Evolutionary conservation across 2,113 vertebrate species (phyloP), one percentile per base, ranked within the genome.

Genomic region (Agapornis roseicollis): DNA sequence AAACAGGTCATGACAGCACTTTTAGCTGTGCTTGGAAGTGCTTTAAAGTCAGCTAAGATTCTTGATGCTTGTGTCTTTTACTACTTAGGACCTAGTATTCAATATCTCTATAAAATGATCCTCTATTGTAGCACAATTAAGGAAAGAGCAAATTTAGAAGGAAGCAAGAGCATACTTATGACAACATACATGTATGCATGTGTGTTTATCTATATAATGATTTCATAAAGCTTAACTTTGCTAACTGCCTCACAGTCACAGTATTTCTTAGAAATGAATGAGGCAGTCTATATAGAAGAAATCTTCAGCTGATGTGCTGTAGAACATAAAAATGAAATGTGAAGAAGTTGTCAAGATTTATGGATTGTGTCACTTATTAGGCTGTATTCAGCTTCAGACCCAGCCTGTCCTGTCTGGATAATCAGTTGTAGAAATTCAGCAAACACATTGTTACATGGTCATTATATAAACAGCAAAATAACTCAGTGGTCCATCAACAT

Each of bases 221-320:
- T 65, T 77, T 89, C 29, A 80, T 85, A 47, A 79, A 89, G 46
- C 76, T 66, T 82, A 85, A 90, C 65, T 44, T 94, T 70, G 63
- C 79, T 93, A 72, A 71, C 64, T 89, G 63, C 88, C 27, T 82
- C 78, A 64, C 72, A 84, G 73, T 85, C 92, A 93, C 41, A 50
- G 88, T 93, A 91, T 94, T 96, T 88, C 85, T 94, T 94, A 85
- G 92, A 93, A 96, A 77, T 10, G 2, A 96, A 84, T 90, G 91
- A 95, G 89, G 77, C 70, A 83, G 39, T 64, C 63, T 87, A 17
- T 68, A 4, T 1, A 86, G 44, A 89, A 95, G 35, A 93, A 61
- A 88, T 84, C 72, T 94, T 46, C 58, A 94, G 50, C 46, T 31
- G 27, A 41, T 44, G 42, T 88, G 25, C 77, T 68, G 24, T 55